Base-by-base conservation (phyloP, 2,888 invertebrate genomes). In the Taphrorychus bicolor region DNA sequence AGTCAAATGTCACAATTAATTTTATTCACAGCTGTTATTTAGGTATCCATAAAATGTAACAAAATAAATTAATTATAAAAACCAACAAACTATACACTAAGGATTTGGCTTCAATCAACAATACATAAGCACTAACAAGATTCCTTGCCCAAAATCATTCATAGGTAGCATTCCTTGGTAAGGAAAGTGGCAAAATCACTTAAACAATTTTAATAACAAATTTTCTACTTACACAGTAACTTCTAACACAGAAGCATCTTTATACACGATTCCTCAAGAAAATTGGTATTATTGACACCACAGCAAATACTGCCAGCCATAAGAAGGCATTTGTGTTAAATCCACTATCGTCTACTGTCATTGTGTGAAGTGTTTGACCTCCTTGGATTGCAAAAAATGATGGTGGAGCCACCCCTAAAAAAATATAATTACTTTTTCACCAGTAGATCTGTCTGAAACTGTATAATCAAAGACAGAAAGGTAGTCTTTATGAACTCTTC, bases 331-430 rank as follows among this genome's bases (percentile, higher is more conserved):
- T 90, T 90, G 92, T 92, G 0, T 96, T 95, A 84, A 96, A 90
- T 0, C 95, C 92, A 74, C 93, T 93, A 74, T 90, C 90, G 0
- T 93, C 92, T 2, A 94, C 94, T 0, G 96, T 94, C 83, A 99
- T 86, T 73, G 94, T 90, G 77, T 98, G 94, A 51, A 99, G 84
- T 0, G 98, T 98, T 80, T 95, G 95, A 11, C 99, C 99, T 9
- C 98, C 96, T 85, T 98, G 97, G 75, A 99, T 97, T 9, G 97
- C 97, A 21, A 99, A 90, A 81, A 99, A 94, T 0, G 98, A 97
- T 3, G 98, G 98, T 51, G 98, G 98, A 0, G 95, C 97, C 9
- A 97, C 97, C 72, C 97, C 94, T 69, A 23, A 57, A 68, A 68
- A 53, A 19, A 21, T 5, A 22, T 16, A 9, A 49, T 16, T 24